These are phyloP conservation scores for Tragelaphus imberbis DNA, from an alignment of 2,113 vertebrate genomes.

Conservation along the genomic window DNA sequence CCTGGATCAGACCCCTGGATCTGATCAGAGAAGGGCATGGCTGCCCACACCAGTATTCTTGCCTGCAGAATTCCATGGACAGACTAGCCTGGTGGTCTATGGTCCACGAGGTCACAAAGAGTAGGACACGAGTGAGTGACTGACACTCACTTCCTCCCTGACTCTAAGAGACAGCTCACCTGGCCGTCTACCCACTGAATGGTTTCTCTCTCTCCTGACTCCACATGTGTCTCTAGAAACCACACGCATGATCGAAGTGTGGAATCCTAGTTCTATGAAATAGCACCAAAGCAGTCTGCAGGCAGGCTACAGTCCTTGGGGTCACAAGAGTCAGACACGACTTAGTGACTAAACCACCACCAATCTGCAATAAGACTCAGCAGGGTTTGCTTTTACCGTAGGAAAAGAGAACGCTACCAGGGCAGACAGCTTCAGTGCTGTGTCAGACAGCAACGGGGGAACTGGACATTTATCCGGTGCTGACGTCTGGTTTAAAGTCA, in stretches of 20 bases:
- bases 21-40: neutral
- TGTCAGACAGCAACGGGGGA: neutral
- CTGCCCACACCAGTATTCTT: neutral
- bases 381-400: neutral
- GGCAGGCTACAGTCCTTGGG: neutral
- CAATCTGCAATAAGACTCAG: neutral
- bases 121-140: neutral
- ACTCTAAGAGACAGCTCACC: neutral
- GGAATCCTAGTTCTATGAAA: neutral
- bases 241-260: neutral
- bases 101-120: neutral
- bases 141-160: neutral
- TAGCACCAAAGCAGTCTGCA: neutral
- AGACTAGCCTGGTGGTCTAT: rapidly evolving
- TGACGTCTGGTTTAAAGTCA: neutral
- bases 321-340: neutral
- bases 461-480: neutral
- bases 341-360: neutral
- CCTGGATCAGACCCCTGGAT: neutral
- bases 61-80: neutral
- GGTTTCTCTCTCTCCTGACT: neutral
- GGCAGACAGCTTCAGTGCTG: neutral
- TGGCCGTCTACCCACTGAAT: neutral
- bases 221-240: neutral
- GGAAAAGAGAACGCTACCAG: neutral